Evolutionary conservation across 1,140 invertebrate species (phyloP).

Genomic region (Sinella curviseta): DNA sequence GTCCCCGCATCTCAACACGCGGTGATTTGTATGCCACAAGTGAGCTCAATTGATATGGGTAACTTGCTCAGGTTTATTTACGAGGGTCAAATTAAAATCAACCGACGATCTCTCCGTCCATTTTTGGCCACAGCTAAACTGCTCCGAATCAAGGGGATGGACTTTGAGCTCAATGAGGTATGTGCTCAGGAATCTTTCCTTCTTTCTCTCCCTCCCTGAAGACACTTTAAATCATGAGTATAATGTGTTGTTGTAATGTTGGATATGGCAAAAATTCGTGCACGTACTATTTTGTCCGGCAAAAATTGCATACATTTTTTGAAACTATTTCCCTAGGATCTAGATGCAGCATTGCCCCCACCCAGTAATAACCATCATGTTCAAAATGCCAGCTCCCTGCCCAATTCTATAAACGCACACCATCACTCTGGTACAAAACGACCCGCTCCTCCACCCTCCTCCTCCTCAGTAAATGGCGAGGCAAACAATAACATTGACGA

Average conservation of each 20-base stretch:
- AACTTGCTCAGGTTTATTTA: constrained; percentile 49
- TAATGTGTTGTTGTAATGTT: no score
- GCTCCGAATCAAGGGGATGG: constrained; percentile 50
- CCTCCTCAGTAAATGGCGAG: not conserved
- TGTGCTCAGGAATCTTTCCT: no score
- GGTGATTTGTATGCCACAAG: constrained; percentile 38
- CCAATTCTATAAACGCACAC: not conserved
- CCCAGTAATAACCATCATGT: not conserved
- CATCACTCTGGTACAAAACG: not conserved
- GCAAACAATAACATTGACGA: not conserved
- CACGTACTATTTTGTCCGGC: not conserved
- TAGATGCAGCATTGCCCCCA: constrained; percentile 1
- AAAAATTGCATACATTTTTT: not conserved
- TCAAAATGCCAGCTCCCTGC: not conserved
- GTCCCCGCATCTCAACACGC: constrained; percentile 14
- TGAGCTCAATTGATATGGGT: constrained; percentile 43
- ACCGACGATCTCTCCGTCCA: constrained; percentile 44
- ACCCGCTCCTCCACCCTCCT: not conserved
- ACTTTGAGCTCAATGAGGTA: constrained; percentile 46
- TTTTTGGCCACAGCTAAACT: constrained; percentile 46
- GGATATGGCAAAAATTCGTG: not conserved
- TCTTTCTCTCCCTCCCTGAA: no score
- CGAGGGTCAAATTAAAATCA: constrained; percentile 49
- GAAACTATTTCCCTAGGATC: not conserved
- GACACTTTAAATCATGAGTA: no score